Evolutionary conservation across 1,140 invertebrate species (phyloP), one percentile per base, ranked within the genome.

Genomic region (Arctopsyche grandis): DNA sequence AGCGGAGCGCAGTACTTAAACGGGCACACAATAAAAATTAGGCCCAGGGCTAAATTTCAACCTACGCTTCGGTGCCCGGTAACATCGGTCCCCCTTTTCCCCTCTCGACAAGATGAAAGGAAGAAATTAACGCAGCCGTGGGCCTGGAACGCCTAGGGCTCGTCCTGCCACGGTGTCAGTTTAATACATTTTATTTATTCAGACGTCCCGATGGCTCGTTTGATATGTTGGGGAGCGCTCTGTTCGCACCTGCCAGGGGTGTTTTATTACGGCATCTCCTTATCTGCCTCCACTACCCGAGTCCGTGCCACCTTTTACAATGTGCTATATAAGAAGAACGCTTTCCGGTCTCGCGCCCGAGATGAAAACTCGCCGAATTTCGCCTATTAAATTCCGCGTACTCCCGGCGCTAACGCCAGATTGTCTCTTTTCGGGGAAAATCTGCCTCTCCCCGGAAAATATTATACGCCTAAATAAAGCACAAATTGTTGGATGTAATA

Each of bases 101-200:
- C 26, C 58, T 7, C 63, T 22, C 21, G 76, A 21, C 14, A 60
- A 76, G 29, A 38, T 38, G 29, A 38, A 38, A 38, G 29, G 29
- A 38, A 38, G 29, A 38, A 38, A 38, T 38, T 38, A 38, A 38
- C 14, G 52, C 14, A 56, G 52, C 52, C 24, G 43, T 56, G n/a
- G 29, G 63, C 48, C 48, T 52, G 48, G 10, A 52, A 52, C 48
- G 48, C 48, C 48, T 52, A 60, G 22, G n/a, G 77, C 77, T 44
- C 43, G 38, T 46, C 16, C n/a, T 58, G 21, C 19, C 46, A 10
- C 71, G 73, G 48, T 73, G 48, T 77, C 75, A 75, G 78, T 71
- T 79, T 82, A 82, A 78, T 82, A 79, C 78, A 43, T 71, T 82
- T 82, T 82, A 79, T 77, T 81, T 81, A 79, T 79, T 79, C 74